Evolutionary conservation across 1,140 invertebrate genomes (phyloP).

Genomic region (Calliphora vicina): DNA sequence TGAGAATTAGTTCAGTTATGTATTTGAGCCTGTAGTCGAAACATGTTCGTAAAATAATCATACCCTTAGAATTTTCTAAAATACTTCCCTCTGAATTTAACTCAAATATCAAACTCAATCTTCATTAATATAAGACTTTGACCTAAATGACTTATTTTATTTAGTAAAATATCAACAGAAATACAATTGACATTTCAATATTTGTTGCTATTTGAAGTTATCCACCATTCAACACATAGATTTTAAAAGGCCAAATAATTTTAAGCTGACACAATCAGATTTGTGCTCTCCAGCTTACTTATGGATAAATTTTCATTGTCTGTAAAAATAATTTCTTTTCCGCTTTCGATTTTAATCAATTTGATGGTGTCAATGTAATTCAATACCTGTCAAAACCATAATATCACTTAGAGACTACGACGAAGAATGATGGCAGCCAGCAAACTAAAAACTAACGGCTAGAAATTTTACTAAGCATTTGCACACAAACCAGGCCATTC

Average conservation of each 20-base stretch:
- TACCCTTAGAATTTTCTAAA: too few species aligned
- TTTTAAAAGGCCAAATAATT: background rate
- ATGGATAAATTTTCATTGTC: background rate
- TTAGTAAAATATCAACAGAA: too few species aligned
- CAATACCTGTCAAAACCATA: background rate
- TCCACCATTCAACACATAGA: background rate
- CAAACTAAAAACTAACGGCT: background rate
- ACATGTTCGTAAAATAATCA: too few species aligned
- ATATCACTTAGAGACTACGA: background rate
- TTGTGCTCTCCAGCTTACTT: background rate
- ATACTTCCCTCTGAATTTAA: too few species aligned
- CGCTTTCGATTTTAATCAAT: background rate
- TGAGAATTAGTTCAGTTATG: too few species aligned
- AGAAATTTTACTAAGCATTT: too few species aligned
- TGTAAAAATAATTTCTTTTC: background rate
- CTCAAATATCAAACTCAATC: too few species aligned
- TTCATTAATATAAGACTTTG: too few species aligned
- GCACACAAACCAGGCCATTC: background rate
- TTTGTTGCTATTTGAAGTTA: too few species aligned
- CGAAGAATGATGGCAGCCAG: background rate
- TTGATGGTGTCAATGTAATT: background rate
- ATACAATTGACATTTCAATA: too few species aligned
- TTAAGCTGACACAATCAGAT: background rate
- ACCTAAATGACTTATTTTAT: too few species aligned
- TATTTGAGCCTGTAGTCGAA: too few species aligned